phyloP scores from a whole-genome alignment of 2,888 invertebrate genomes.

The Chymomyza fuscimana region DNA sequence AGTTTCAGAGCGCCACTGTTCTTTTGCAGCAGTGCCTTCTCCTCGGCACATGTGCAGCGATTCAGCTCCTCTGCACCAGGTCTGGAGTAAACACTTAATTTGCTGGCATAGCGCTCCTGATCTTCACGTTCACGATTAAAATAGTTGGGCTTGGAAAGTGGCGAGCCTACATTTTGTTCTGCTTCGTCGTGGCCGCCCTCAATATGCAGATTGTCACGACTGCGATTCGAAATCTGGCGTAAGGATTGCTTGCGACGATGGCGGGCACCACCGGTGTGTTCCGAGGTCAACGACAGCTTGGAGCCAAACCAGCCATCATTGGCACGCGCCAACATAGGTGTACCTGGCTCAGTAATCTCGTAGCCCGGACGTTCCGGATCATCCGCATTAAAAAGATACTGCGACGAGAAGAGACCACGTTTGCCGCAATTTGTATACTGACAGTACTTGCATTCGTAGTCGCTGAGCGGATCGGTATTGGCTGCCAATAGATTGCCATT shows the following conservation, averaged over 20 bases:
- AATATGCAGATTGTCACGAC: conserved; percentile 54
- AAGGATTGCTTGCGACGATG: conserved; percentile 50
- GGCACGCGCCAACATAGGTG: conserved; percentile 83
- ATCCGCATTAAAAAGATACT: conserved; percentile 81
- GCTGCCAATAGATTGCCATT: conserved; percentile 58
- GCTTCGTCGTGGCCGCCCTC: conserved; percentile 32
- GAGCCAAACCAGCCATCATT: conserved; percentile 79
- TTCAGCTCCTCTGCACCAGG: conserved; percentile 49
- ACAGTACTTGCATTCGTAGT: conserved; percentile 76
- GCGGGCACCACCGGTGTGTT: conserved; percentile 40
- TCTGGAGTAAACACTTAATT: conserved; percentile 72
- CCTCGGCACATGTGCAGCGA: conserved; percentile 76
- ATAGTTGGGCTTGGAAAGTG: conserved; percentile 80
- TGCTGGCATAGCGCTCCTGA: conserved; percentile 71
- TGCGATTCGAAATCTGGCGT: conserved; percentile 57
- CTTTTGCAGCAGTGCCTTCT: conserved; percentile 70
- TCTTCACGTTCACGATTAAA: conserved; percentile 83
- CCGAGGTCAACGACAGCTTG: conserved; percentile 72
- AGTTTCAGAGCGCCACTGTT: conserved; percentile 47
- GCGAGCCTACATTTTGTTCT: conserved; percentile 22
- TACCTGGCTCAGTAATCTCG: conserved; percentile 85
- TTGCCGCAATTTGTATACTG: conserved; percentile 66
- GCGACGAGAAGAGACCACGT: conserved; percentile 75
- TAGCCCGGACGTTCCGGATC: conserved; percentile 84
- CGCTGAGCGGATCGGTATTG: conserved; percentile 46